Base-by-base conservation (phyloP, 1,140 invertebrate species). In the Lithobius niger region DNA sequence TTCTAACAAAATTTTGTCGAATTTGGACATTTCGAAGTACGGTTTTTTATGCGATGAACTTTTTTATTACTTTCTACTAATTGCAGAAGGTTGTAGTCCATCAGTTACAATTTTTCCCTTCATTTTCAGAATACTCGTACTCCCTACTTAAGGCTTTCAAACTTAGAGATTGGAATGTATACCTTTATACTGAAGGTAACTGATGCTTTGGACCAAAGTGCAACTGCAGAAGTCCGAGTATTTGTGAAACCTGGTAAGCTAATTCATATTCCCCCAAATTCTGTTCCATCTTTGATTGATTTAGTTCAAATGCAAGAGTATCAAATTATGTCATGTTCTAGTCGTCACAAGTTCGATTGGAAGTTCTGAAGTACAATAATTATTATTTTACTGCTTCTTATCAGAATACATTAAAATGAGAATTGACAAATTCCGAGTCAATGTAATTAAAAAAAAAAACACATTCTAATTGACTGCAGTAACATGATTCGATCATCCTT, bases 161-260 rank as follows among this genome's bases (percentile, higher is more conserved):
- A 94, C 69, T 73, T 96, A 54, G 87, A 93, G 66, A 86, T 90
- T 65, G 92, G 92, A 52, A 85, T 93, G 71, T 97, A 96, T 65
- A 93, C 87, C 4, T 96, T 95, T 74, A 83, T 86, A 6, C 71
- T 97, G 2, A 91, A 89, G 75, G 91, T 96, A 1, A 93, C 86
- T 3, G 92, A 96, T 64, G 83, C 82, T 57, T 84, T 85, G 1
- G 84, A 84, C 1, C 90, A 95, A 72, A 83, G 78, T 3, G 88
- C 86, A 27, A 83, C 82, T 0, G 84, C 88, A 0, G 86, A 83
- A 62, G 88, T 94, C 1, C 87, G 89, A 65, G 89, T 97, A 1
- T 93, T 94, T 72, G 92, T 97, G 0, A 93, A 83, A 40, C 84
- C 87, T 2, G 87, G 88, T 67, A 72, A 73, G 61, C 51, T n/a